Percentiles rank a stretch among this genome's conserved stretches.
Evolutionary conservation across 2,113 vertebrate genomes (phyloP).

Genomic region (Lontra canadensis): DNA sequence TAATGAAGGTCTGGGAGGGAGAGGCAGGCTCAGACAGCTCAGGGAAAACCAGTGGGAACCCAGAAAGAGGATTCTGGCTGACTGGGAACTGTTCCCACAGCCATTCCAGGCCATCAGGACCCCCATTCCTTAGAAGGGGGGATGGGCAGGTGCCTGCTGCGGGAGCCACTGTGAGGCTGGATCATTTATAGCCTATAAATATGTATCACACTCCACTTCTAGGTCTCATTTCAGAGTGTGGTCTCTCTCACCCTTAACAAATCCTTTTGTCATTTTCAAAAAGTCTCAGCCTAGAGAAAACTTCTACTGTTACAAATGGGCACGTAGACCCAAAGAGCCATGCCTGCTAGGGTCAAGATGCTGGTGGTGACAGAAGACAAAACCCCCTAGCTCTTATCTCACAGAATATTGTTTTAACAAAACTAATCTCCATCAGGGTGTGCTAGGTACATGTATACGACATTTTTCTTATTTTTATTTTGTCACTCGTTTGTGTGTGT

Average conservation of each 20-base stretch:
- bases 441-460: background rate
- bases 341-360: background rate
- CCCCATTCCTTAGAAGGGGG: background rate
- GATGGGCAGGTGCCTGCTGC: background rate
- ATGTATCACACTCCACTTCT: background rate
- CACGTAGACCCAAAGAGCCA: background rate
- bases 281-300: constrained; percentile 27
- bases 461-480: background rate
- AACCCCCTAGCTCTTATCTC: background rate
- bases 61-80: background rate
- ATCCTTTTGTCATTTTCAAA: constrained; percentile 42
- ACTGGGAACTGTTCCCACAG: background rate
- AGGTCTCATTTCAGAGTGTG: constrained; percentile 17
- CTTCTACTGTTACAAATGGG: constrained; percentile 29
- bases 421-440: background rate
- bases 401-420: background rate
- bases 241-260: constrained; percentile 39
- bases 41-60: background rate
- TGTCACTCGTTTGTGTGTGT: background rate
- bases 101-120: background rate
- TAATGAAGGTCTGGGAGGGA: background rate
- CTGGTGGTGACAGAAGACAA: background rate
- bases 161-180: background rate
- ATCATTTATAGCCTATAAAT: constrained; percentile 17
- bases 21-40: background rate